Evolutionary conservation across 2,888 invertebrate species (phyloP).

Genomic region (Panzeria rudis): DNA sequence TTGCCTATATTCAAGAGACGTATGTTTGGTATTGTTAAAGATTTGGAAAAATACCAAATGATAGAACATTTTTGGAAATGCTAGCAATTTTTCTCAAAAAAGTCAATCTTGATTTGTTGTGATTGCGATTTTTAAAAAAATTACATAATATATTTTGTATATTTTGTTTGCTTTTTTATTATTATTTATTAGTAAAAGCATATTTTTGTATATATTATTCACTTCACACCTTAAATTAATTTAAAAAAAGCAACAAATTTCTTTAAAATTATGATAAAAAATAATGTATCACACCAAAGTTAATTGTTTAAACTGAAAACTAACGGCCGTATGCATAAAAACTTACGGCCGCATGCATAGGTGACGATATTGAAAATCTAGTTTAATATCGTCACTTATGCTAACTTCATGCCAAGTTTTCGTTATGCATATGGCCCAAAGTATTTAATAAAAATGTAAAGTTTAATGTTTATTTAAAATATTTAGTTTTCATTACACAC

Average conservation of each 20-base stretch:
- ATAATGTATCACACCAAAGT: slow-evolving; percentile 58
- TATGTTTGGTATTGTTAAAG: slow-evolving; percentile 77
- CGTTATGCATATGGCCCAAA: too few species aligned
- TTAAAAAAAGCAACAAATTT: slow-evolving; percentile 53
- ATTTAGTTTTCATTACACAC: not conserved
- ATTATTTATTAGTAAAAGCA: slow-evolving; percentile 58
- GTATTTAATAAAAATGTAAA: not conserved
- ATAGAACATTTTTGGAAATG: slow-evolving; percentile 54
- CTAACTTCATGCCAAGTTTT: too few species aligned
- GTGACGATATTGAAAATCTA: too few species aligned
- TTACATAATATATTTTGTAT: slow-evolving; percentile 1
- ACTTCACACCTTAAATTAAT: slow-evolving; percentile 60
- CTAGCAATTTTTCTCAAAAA: not conserved
- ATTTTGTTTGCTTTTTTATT: slow-evolving; percentile 38
- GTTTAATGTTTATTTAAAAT: not conserved
- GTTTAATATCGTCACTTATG: too few species aligned
- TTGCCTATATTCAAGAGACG: slow-evolving; percentile 78
- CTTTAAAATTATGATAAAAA: slow-evolving; percentile 38
- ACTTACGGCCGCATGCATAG: not conserved
- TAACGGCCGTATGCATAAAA: not conserved
- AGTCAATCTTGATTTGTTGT: not conserved
- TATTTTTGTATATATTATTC: slow-evolving; percentile 54
- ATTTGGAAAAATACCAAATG: slow-evolving; percentile 77
- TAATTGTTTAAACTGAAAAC: slow-evolving; percentile 6
- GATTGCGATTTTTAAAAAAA: slow-evolving; percentile 31